Evolutionary conservation across 2,797 vertebrate species (phyloP).

Genomic region (Hipposideros larvatus): DNA sequence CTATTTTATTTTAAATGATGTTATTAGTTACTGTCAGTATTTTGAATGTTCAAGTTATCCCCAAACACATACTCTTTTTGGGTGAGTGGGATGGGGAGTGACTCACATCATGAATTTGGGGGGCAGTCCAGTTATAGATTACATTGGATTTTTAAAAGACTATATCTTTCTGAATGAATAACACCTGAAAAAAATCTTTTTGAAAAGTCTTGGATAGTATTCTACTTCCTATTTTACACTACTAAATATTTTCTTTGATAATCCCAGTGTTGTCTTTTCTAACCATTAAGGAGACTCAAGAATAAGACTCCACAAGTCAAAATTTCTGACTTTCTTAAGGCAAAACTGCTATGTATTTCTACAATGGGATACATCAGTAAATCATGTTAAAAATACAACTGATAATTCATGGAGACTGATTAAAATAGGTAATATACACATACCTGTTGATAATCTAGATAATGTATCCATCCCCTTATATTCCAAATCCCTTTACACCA

Average conservation of each 20-base stretch:
- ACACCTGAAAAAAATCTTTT: background rate
- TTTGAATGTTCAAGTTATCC: background rate
- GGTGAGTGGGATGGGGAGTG: background rate
- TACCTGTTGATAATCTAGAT: background rate
- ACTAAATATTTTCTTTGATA: conserved; percentile 6
- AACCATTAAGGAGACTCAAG: background rate
- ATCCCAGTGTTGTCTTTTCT: background rate
- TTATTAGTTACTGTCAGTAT: background rate
- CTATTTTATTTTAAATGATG: background rate
- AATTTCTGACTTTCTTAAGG: background rate
- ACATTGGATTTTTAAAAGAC: background rate
- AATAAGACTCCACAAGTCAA: background rate
- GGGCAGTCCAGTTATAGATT: background rate
- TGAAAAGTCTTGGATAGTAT: background rate
- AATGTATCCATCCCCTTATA: background rate
- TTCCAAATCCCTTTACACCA: fast-evolving
- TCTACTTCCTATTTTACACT: background rate
- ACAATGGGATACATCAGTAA: background rate
- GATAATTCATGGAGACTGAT: background rate
- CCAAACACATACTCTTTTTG: background rate
- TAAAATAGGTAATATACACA: background rate
- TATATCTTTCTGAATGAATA: background rate
- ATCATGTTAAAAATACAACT: background rate
- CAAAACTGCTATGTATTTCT: background rate
- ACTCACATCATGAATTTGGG: background rate